Conservation (phyloP, 2,113 vertebrate species). For the Dermatemys mawii region DNA sequence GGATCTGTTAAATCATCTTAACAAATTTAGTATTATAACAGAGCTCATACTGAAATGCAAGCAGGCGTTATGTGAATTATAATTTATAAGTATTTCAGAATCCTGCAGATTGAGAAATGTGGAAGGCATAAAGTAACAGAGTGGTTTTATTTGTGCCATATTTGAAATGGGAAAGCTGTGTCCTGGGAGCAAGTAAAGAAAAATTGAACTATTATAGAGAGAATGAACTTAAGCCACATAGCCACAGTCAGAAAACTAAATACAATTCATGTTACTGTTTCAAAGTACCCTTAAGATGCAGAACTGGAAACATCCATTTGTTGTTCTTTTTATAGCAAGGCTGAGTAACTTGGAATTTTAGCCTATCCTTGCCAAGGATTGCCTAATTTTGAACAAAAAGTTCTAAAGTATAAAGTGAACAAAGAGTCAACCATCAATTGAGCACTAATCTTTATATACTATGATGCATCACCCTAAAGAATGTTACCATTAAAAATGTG, state of each 20-base stretch:
- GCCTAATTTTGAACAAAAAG: constrained; percentile 74
- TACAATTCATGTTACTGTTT: constrained; percentile 33
- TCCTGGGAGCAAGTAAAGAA: background rate
- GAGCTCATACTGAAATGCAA: background rate
- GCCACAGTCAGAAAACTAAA: constrained; percentile 12
- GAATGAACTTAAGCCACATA: background rate
- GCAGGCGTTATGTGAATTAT: constrained; percentile 7
- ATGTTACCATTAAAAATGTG: constrained; percentile 80
- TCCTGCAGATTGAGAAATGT: constrained; percentile 3
- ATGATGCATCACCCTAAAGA: constrained; percentile 79
- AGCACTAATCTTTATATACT: constrained; percentile 81
- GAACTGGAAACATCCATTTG: constrained; percentile 72
- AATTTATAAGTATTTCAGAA: constrained; percentile 7
- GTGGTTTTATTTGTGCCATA: background rate
- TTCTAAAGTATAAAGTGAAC: constrained; percentile 68
- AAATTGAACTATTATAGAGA: background rate
- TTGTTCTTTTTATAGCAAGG: constrained; percentile 75
- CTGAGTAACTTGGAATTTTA: constrained; percentile 77
- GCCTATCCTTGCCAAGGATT: constrained; percentile 66
- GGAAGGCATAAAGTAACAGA: background rate
- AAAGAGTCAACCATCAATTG: constrained; percentile 72
- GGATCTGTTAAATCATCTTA: constrained; percentile 22
- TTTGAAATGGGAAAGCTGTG: constrained; percentile 1
- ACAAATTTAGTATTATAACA: background rate
- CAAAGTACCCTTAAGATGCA: constrained; percentile 55